Conservation (phyloP, 2,888 invertebrate species). For the Pterostichus niger region DNA sequence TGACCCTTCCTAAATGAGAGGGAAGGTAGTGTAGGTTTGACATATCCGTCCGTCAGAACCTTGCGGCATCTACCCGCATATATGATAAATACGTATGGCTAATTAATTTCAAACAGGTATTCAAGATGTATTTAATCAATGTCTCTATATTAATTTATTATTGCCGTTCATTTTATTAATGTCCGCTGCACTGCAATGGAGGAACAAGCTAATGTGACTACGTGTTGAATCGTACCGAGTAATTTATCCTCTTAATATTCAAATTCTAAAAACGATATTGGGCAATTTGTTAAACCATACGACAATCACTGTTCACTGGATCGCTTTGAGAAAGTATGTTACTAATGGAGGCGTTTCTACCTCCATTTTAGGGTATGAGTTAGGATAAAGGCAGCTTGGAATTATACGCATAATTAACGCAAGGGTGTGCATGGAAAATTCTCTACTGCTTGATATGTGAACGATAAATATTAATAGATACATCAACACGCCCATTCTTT, state of each 20-base stretch:
- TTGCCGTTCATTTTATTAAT: conserved; percentile 61
- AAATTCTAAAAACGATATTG: conserved; percentile 59
- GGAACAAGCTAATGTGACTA: conserved; percentile 35
- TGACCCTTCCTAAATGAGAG: neutral
- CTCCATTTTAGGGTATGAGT: too few species aligned
- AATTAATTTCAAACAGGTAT: conserved; percentile 68
- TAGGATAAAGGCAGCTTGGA: too few species aligned
- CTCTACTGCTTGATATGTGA: too few species aligned
- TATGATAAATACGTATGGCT: conserved; percentile 67
- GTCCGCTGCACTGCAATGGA: conserved; percentile 38
- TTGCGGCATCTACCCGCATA: conserved; percentile 59
- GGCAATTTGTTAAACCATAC: conserved; percentile 52
- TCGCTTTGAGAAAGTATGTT: too few species aligned
- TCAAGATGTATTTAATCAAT: conserved; percentile 67
- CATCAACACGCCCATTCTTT: too few species aligned
- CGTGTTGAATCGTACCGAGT: conserved; percentile 44
- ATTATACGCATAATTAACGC: too few species aligned
- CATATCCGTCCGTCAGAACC: conserved; percentile 36
- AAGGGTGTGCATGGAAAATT: too few species aligned
- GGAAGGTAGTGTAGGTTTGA: neutral
- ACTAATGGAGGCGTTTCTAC: too few species aligned
- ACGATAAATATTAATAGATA: too few species aligned
- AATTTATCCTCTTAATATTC: conserved; percentile 56
- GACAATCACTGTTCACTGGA: conserved; percentile 31
- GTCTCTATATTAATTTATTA: conserved; percentile 67